These are phyloP conservation scores for Serripes groenlandicus DNA, from an alignment of 2,888 invertebrate species.

Conservation along the genomic window DNA sequence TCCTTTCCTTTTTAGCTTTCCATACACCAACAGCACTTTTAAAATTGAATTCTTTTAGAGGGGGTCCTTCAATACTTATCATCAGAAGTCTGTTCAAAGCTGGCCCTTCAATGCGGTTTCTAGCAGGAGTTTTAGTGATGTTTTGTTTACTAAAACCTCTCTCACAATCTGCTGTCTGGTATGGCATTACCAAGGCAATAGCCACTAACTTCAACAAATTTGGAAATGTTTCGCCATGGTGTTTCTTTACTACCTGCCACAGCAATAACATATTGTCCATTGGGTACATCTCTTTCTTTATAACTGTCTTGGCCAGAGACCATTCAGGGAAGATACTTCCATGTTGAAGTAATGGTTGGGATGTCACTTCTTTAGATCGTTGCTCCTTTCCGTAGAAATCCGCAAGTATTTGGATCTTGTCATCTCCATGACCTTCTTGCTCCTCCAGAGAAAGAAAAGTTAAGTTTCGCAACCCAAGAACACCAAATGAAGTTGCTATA, in stretches of 20 bases:
- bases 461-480: constrained; percentile 8
- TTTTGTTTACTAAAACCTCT: constrained; percentile 45
- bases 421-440: neutral
- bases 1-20: constrained; percentile 39
- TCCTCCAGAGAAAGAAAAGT: constrained; percentile 2
- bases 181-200: constrained; percentile 33
- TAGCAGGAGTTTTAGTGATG: constrained; percentile 30
- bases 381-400: constrained; percentile 7
- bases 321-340: constrained; percentile 3
- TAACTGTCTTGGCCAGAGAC: constrained; percentile 4
- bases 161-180: constrained; percentile 50
- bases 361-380: neutral
- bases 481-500: constrained; percentile 3
- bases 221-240: constrained; percentile 34
- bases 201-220: constrained; percentile 46
- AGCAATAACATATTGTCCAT: constrained; percentile 24
- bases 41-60: constrained; percentile 17
- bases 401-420: neutral
- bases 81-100: constrained; percentile 25
- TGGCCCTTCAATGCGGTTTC: constrained; percentile 16
- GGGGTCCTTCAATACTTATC: constrained; percentile 35
- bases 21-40: constrained; percentile 15
- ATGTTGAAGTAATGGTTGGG: neutral
- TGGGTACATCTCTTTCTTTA: constrained; percentile 28
- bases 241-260: constrained; percentile 34